These are phyloP conservation scores for Bucorvus abyssinicus DNA, from an alignment of 2,797 vertebrate species.

Conservation along the genomic window DNA sequence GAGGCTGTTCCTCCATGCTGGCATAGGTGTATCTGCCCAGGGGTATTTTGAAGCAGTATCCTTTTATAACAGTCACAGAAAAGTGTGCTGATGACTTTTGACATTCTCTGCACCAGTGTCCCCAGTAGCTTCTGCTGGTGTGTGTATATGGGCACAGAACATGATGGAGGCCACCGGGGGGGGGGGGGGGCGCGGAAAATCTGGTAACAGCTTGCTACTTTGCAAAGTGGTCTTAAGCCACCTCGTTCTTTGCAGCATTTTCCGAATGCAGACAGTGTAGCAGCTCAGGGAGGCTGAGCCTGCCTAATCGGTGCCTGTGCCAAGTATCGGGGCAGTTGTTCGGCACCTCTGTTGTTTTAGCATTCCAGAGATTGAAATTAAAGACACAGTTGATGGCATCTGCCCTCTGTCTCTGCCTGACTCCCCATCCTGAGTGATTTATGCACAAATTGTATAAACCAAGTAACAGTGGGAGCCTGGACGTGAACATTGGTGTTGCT, in stretches of 20 bases:
- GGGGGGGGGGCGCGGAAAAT: too few species aligned
- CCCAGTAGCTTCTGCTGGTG: not conserved
- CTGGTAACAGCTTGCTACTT: not conserved
- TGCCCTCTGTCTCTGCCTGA: not conserved
- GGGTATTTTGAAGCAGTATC: accelerated
- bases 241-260: accelerated
- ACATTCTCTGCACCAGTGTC: not conserved
- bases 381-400: not conserved
- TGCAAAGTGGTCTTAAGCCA: not conserved
- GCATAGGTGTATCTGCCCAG: not conserved
- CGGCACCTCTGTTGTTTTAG: not conserved
- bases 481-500: accelerated
- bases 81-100: not conserved
- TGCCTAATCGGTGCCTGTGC: not conserved
- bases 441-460: not conserved
- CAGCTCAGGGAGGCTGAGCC: not conserved
- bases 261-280: not conserved
- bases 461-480: not conserved
- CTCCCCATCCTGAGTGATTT: not conserved
- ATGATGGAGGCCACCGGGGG: not conserved
- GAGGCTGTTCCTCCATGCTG: not conserved
- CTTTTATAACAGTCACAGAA: not conserved
- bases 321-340: not conserved
- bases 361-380: not conserved
- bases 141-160: not conserved